Evolutionary conservation across 2,113 vertebrate genomes (phyloP).

Genomic region (Laterallus jamaicensis): DNA sequence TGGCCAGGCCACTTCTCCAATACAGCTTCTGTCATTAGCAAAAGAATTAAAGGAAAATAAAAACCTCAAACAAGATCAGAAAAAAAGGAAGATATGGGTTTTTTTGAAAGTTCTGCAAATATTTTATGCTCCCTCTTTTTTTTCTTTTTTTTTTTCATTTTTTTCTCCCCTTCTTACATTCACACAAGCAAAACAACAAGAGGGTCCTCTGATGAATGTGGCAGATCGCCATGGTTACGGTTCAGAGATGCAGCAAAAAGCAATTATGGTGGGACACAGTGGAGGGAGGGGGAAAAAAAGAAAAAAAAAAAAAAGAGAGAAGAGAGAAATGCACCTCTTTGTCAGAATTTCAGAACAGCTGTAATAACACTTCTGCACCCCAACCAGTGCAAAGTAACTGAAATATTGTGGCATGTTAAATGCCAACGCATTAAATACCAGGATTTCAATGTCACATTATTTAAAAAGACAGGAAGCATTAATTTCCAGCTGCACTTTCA

Average conservation of each 20-base stretch:
- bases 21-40: conserved; percentile 28
- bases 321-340: conserved; percentile 83
- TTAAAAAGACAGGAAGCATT: conserved; percentile 83
- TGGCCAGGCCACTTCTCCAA: not conserved
- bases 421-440: conserved; percentile 75
- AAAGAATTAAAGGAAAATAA: not conserved
- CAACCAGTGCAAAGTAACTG: conserved; percentile 82
- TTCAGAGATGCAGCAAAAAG: conserved; percentile 85
- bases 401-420: conserved; percentile 84
- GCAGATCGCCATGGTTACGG: conserved; percentile 86
- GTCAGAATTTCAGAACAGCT: conserved; percentile 89
- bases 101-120: conserved; percentile 69
- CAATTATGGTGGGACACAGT: conserved; percentile 82
- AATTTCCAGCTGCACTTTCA: conserved; percentile 78
- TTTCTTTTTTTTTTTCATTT: not conserved
- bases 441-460: conserved; percentile 81
- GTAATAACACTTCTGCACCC: conserved; percentile 83
- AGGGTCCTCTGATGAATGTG: conserved; percentile 83
- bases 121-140: conserved; percentile 61
- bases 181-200: conserved; percentile 83
- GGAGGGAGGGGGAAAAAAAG: not conserved
- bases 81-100: not conserved
- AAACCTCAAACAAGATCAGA: no score
- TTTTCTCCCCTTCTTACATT: conserved; percentile 37
- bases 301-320: not conserved